Evolutionary conservation across 2,888 invertebrate species (phyloP), one percentile per base, ranked within the genome.

Genomic region (Eupithecia subumbrata): DNA sequence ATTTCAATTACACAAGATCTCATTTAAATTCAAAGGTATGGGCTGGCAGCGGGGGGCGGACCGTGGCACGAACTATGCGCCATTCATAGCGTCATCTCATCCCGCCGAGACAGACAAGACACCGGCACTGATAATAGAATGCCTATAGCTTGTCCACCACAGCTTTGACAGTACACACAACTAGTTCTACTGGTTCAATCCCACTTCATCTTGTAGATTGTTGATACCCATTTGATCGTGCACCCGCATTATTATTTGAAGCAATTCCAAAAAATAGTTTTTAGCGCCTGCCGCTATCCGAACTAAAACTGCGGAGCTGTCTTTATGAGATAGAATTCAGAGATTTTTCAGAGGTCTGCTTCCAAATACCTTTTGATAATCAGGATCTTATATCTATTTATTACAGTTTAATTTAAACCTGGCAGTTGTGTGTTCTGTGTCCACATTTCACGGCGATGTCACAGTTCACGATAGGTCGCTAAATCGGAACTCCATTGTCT

Each of bases 401-500:
- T 25, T 14, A 60, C 12, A 60, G 22, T 60, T 25, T 5, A 60
- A 60, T 60, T 25, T 5, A 60, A 60, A 14, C 14, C 12, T 25
- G 12, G 25, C 60, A 25, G 60, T 56, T 56, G 22, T 22, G 56
- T 22, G 56, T 25, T 60, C 60, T 60, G 12, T 40, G 22, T 40
- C 37, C 67, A 37, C 67, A 40, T 93, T 93, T 92, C 89, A 89
- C 90, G 85, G 86, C 92, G 90, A 90, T 93, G 93, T 93, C 94
- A 94, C 92, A 92, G 91, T 90, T 91, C 89, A 88, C 86, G 84
- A 92, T 92, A 94, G 94, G 94, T 94, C 92, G 88, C 85, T 91
- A 93, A 93, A 92, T 93, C 87, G 87, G 90, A 91, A 91, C 88
- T 89, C 92, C 89, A 94, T 94, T 94, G 94, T 94, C 90, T 91